Evolutionary conservation across 2,797 vertebrate genomes (phyloP).

Genomic region (Arctocebus calabarensis): DNA sequence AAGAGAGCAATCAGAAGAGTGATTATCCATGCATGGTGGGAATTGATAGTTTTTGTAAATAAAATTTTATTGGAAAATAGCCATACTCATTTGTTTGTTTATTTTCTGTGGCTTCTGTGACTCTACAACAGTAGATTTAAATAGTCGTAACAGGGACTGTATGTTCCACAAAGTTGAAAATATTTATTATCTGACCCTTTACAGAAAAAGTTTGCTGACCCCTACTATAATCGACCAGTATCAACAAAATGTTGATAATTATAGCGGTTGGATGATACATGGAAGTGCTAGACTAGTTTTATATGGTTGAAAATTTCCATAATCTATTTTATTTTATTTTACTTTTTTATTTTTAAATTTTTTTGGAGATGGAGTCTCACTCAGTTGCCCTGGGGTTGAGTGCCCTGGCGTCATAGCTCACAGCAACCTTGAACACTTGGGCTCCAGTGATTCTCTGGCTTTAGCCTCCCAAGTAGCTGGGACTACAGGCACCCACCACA

Average conservation of each 20-base stretch:
- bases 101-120: not conserved
- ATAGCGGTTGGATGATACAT: not conserved
- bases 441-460: too few species aligned
- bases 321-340: not conserved
- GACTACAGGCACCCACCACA: too few species aligned
- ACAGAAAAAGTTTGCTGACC: not conserved
- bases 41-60: slow-evolving; percentile 30
- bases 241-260: not conserved
- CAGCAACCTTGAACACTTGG: too few species aligned
- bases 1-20: slow-evolving; percentile 7
- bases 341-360: too few species aligned
- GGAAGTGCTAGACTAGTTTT: not conserved
- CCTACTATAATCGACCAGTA: not conserved
- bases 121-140: not conserved
- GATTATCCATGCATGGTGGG: not conserved
- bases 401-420: too few species aligned
- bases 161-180: not conserved
- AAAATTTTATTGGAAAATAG: slow-evolving; percentile 24
- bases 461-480: too few species aligned
- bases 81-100: not conserved
- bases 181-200: not conserved
- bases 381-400: too few species aligned
- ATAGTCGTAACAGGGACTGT: not conserved
- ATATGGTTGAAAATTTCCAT: not conserved
- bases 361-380: too few species aligned